Percentiles rank a stretch among this genome's conserved stretches.
Conservation (phyloP, 2,888 invertebrate genomes). For the Steromphala cineraria region DNA sequence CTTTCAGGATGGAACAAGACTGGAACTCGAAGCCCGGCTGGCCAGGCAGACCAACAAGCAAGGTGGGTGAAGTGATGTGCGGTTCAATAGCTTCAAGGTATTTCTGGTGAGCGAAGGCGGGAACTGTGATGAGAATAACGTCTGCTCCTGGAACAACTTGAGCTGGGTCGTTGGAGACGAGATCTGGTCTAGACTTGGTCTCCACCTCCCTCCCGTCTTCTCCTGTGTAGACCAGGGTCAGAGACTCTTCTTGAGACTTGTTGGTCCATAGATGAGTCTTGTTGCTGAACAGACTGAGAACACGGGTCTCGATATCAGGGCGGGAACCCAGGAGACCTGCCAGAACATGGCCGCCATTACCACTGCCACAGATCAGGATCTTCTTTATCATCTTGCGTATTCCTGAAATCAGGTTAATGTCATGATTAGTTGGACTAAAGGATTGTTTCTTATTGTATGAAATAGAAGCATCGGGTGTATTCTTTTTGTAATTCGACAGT, state of each 20-base stretch:
- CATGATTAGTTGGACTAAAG: no score
- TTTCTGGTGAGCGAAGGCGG: conserved; percentile 57
- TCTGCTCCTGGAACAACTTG: conserved; percentile 55
- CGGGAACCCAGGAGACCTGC: conserved; percentile 48
- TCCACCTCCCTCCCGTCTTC: conserved; percentile 26
- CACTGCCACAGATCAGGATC: conserved; percentile 55
- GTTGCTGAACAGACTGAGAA: conserved; percentile 49
- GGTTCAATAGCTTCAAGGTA: conserved; percentile 58
- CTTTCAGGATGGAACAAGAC: conserved; percentile 46
- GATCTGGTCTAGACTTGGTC: conserved; percentile 31
- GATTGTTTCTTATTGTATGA: no score
- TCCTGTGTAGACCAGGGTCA: conserved; percentile 32
- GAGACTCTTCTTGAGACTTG: conserved; percentile 26
- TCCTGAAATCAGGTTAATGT: conserved; percentile 24
- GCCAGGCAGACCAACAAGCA: conserved; percentile 63
- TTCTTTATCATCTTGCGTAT: conserved; percentile 15
- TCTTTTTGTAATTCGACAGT: no score
- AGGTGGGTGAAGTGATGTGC: conserved; percentile 49
- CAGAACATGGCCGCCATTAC: conserved; percentile 57
- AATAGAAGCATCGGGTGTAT: no score
- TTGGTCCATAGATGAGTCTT: conserved; percentile 53
- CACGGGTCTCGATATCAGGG: conserved; percentile 41
- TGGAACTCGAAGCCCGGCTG: conserved; percentile 65
- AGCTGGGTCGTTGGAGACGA: conserved; percentile 50
- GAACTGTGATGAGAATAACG: conserved; percentile 57